Conservation (phyloP, 2,888 invertebrate species). For the Corythucha ciliata region DNA sequence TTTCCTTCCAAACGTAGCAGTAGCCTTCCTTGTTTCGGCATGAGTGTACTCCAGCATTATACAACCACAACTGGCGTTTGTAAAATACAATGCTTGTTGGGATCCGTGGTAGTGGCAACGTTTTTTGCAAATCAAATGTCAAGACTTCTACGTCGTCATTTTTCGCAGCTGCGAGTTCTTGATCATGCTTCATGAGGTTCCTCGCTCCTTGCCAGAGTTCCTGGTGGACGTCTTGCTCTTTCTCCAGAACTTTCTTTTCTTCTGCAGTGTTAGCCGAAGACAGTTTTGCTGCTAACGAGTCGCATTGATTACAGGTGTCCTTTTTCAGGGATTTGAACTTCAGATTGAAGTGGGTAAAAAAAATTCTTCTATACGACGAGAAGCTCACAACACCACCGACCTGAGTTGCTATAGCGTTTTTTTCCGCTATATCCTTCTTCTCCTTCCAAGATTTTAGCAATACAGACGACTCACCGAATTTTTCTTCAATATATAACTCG, state of each 20-base stretch:
- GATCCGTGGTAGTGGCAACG: slow-evolving; percentile 12
- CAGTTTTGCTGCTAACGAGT: slow-evolving; percentile 11
- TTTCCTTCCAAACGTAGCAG: slow-evolving; percentile 36
- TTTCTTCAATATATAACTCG: slow-evolving; percentile 21
- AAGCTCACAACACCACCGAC: slow-evolving; percentile 7
- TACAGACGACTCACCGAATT: slow-evolving; percentile 1
- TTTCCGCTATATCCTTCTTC: not conserved
- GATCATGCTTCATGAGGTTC: slow-evolving; percentile 15
- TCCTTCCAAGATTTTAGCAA: slow-evolving; percentile 3
- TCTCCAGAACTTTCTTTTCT: slow-evolving; percentile 13
- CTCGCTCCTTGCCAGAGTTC: slow-evolving; percentile 14
- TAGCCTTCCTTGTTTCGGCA: slow-evolving; percentile 28
- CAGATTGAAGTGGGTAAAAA: slow-evolving; percentile 17
- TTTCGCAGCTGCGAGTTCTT: slow-evolving; percentile 15
- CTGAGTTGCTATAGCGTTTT: slow-evolving; percentile 3
- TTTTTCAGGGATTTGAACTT: slow-evolving; percentile 17
- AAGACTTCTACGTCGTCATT: slow-evolving; percentile 6
- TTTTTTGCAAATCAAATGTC: slow-evolving; percentile 14
- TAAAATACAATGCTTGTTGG: slow-evolving; percentile 23
- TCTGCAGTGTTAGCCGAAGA: slow-evolving; percentile 8
- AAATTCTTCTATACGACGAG: slow-evolving; percentile 17
- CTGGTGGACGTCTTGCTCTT: slow-evolving; percentile 10
- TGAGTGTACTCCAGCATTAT: slow-evolving; percentile 35
- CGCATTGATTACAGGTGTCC: slow-evolving; percentile 17
- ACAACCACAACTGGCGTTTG: slow-evolving; percentile 35